Evolutionary conservation across 1,140 invertebrate genomes (phyloP).

Genomic region (Tetramorium alpestre): DNA sequence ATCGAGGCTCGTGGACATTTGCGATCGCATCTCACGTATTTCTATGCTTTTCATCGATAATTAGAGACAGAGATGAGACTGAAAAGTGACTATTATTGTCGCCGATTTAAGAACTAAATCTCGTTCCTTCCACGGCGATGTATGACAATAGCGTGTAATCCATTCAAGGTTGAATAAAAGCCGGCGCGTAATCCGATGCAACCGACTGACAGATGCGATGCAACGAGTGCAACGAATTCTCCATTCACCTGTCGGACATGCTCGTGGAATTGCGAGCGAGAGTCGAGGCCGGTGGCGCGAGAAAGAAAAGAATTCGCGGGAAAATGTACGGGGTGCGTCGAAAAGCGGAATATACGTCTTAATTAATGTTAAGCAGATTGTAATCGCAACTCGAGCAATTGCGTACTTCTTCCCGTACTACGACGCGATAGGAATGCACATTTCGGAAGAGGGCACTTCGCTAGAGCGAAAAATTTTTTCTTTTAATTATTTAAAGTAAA

Average conservation of each 20-base stretch:
- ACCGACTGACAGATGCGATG: constrained; percentile 52
- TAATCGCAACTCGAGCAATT: constrained; percentile 26
- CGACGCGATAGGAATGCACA: constrained; percentile 11
- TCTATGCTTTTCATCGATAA: background rate
- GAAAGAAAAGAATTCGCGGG: constrained; percentile 23
- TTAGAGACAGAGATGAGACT: background rate
- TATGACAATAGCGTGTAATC: constrained; percentile 38
- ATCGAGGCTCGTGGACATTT: background rate
- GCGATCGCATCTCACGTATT: background rate
- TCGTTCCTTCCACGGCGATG: background rate
- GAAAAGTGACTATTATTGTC: background rate
- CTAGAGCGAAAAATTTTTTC: background rate
- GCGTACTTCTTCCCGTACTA: constrained; percentile 2
- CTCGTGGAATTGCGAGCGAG: constrained; percentile 9
- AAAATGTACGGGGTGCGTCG: constrained; percentile 16
- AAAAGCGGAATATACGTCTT: constrained; percentile 43
- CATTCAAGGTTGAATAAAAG: constrained; percentile 26
- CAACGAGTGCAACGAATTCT: constrained; percentile 45
- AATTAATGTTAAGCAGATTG: constrained; percentile 51
- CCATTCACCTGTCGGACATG: constrained; percentile 48
- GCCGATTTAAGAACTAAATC: constrained; percentile 22
- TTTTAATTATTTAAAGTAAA: background rate
- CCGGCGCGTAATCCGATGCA: constrained; percentile 8
- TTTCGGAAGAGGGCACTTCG: background rate
- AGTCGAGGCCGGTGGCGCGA: background rate